Evolutionary conservation across 2,888 invertebrate genomes (phyloP).

Genomic region (Epirrita christyi): DNA sequence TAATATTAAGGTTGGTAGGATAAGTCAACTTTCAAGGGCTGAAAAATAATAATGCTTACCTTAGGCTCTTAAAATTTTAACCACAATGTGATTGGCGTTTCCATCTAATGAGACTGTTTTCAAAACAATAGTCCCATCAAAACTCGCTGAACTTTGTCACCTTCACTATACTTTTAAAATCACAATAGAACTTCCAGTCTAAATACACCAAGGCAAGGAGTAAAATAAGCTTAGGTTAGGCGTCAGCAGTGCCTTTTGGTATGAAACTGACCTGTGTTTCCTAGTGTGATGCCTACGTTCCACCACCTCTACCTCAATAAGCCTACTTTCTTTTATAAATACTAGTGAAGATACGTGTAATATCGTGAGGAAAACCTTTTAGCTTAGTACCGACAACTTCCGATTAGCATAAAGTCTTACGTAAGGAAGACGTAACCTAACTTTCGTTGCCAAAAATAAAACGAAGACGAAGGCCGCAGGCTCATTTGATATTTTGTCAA

Average conservation of each 20-base stretch:
- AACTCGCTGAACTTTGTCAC: not conserved
- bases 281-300: slow-evolving; percentile 5
- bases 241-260: slow-evolving; percentile 15
- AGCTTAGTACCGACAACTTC: slow-evolving; percentile 11
- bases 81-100: not conserved
- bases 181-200: not conserved
- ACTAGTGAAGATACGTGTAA: slow-evolving; percentile 24
- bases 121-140: not conserved
- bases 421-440: slow-evolving; percentile 32
- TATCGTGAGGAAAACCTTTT: slow-evolving; percentile 31
- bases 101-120: not conserved
- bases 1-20: too few species aligned
- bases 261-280: slow-evolving; percentile 24
- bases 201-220: not conserved
- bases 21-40: too few species aligned
- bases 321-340: slow-evolving; percentile 39
- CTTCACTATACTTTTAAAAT: not conserved
- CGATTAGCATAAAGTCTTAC: slow-evolving; percentile 33
- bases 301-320: slow-evolving; percentile 28
- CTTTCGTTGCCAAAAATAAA: slow-evolving; percentile 14
- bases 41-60: not conserved
- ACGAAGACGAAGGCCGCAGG: not conserved
- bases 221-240: slow-evolving; percentile 2
- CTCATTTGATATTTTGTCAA: too few species aligned
- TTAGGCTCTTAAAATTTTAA: not conserved